Base-by-base conservation (phyloP, 2,797 vertebrate species). In the Pangasius djambal region DNA sequence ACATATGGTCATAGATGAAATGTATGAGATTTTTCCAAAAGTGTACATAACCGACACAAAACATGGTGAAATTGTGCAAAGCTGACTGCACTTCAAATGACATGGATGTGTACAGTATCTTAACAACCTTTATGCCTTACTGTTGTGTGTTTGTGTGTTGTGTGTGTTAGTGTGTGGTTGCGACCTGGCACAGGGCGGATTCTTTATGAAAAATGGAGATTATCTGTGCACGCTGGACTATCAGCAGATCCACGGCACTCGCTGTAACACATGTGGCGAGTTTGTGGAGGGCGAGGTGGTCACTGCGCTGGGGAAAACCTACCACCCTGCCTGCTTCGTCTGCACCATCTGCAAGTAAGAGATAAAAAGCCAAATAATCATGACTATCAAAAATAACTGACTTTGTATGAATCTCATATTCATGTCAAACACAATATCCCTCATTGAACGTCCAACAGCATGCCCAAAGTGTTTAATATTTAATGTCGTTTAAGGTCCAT, bases 241-340 rank as follows among this genome's bases (percentile, higher is more conserved):
- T 96, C 98, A 98, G 95, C 96, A 97, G 90, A 97, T 98, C 95
- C 98, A 99, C 0, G 98, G 99, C 86, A 99, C 98, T 0, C 95
- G 97, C 87, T 99, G 99, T 95, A 97, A 96, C 0, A 96, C 95
- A 92, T 99, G 99, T 0, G 98, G 97, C n/a, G 98, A 98, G 9
- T 99, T 98, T 0, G 98, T 99, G 93, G 98, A 99, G 92, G 99
- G 98, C 0, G 97, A 99, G 93, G 98, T 99, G 63, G 97, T 99
- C 91, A 98, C 97, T 0, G 98, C 98, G 12, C 92, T 99, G 92
- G 99, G 98, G 44, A 99, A 98, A 94, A 98, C 97, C 48, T 99
- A 99, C 90, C 99, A 99, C 89, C 98, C 98, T 4, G 95, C 96
- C 93, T 99, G 99, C 95, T 99, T 99, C 89, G 97, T 97, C 89